Base-by-base conservation (phyloP, 1,140 invertebrate genomes). In the Drosophila funebris region DNA sequence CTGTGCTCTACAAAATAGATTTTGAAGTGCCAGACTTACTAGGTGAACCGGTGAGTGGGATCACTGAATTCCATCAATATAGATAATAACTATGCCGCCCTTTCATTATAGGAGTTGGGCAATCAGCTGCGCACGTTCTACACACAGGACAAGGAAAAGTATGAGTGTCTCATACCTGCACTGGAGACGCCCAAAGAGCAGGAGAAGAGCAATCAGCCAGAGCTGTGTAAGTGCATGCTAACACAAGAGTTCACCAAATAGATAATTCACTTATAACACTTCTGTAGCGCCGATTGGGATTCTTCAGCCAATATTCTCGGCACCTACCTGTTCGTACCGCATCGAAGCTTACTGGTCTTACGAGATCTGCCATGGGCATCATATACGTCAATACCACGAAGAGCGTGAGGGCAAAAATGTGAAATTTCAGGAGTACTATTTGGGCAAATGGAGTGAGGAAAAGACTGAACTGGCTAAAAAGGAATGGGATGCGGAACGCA, bases 281-380 rank as follows among this genome's bases (percentile, higher is more conserved):
- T 53, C 13, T 43, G 3, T 56, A 66, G 95, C 94, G 91, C 95
- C 97, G 0, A 92, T 98, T 43, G 94, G 96, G 79, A 90, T 98
- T 3, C 92, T 99, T 20, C 92, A 94, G 54, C 95, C 95, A 3
- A 91, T 98, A 29, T 97, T 98, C 91, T 92, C 92, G 11, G 94
- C 96, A 71, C 93, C 94, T 68, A 93, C 93, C 53, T 99, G 97
- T 92, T 97, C 97, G 0, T 98, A 97, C 77, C 94, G 96, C 71
- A 93, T 99, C 58, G 98, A 99, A 92, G 95, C 96, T 37, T 99
- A 98, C 92, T 99, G 98, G 98, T 98, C 96, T 0, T 99, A 99
- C 93, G 98, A 99, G 92, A 93, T 99, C 7, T 99, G 98, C 90
- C 98, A 99, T 93, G 98, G 98, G 4, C 93, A 94, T 74, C 95